Base-by-base conservation (phyloP, 2,113 vertebrate genomes). In the Cyprinus carpio region DNA sequence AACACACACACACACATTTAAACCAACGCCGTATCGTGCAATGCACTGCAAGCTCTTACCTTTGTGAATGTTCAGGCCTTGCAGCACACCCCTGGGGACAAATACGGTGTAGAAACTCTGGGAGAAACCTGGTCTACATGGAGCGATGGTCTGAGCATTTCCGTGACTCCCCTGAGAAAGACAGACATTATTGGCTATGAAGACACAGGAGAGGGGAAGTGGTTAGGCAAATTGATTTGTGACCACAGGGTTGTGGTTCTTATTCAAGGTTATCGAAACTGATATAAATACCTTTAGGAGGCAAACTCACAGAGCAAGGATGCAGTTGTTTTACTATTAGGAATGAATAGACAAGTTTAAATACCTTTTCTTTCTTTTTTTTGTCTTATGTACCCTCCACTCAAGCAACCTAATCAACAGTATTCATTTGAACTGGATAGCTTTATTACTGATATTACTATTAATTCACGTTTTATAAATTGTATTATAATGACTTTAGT, bases 71-170 rank as follows among this genome's bases (percentile, higher is more conserved):
- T 90, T 93, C 90, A 92, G 92, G 80, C 94, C 93, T 1, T 90
- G 94, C 86, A 94, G 91, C 9, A 92, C 75, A 60, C 94, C 94
- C 91, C 92, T 93, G n/a, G 94, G 91, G 92, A 95, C 90, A 84
- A 95, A 93, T 89, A 95, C 91, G 18, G 93, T 94, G 92, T 95
- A 95, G 93, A 95, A 95, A 92, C 91, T 94, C 91, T 94, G 92
- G 91, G 94, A 94, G 93, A 95, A 95, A 88, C 95, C 95, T 37
- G 94, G 92, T 91, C 91, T 90, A 89, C 95, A 95, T 2, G 89
- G 89, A 75, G 92, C 75, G 84, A 89, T 92, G 51, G 89, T 89
- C 75, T 88, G 88, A 90, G 89, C 92, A 86, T 88, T 91, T 87
- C 88, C 89, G 93, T 91, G 92, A 89, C 87, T 92, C 91, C 92